Evolutionary conservation across 2,113 vertebrate genomes (phyloP), one percentile per base, ranked within the genome.

Genomic region (Lycocorax pyrrhopterus): DNA sequence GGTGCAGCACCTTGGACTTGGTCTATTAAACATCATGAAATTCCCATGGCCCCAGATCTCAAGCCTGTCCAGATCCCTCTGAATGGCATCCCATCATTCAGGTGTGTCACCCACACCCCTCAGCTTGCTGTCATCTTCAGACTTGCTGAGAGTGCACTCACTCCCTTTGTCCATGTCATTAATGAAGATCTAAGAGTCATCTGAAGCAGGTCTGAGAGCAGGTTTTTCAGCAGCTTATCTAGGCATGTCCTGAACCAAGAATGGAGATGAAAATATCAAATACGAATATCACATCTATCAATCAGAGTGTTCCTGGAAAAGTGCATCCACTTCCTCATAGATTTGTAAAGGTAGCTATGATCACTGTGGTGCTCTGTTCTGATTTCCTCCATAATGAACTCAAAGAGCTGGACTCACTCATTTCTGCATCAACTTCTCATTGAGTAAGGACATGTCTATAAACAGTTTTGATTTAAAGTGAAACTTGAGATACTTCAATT

Each of bases 401-500:
- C 21, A 58, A 60, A 62, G 47, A 71, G 18, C 23, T 64, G 16
- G 29, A 80, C 43, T 84, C 14, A 12, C 16, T 59, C 7, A 20
- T 68, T 87, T 69, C 52, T 84, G 4, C 62, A 66, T 26, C 35
- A 87, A 29, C 6, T 79, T 84, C 52, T 78, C 30, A 51, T 23
- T 73, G 35, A 75, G 16, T 56, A 62, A 80, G 35, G 12, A 47
- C 12, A 55, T 25, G 35, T 47, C 27, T 62, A 15, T 16, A 73
- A 86, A 26, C 8, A 84, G 17, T 73, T 90, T 79, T 67, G 13
- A 80, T 77, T 80, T 51, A 62, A 91, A 23, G 3, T 86, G 46
- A 90, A 83, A 93, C 80, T 72, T 60, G 66, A 96, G 66, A 76
- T 12, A 60, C 49, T 88, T 60, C 27, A 93, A 62, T 49, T 66